phyloP scores from a whole-genome alignment of 2,888 invertebrate species.

The Caenorhabditis plicata region DNA sequence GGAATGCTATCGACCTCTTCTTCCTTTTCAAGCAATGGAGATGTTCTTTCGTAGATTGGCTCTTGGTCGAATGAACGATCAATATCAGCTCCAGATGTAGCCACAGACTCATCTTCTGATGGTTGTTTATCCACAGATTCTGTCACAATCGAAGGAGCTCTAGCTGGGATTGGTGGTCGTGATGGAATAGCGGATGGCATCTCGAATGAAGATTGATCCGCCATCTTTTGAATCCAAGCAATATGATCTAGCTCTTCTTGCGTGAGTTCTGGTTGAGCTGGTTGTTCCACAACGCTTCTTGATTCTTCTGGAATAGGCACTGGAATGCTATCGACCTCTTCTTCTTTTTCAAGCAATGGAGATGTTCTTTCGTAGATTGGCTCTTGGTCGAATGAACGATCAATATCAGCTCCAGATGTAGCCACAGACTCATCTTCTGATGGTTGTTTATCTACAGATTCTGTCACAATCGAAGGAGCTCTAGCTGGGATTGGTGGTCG shows the following conservation, averaged over 20 bases:
- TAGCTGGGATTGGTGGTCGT: no score
- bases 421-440: neutral
- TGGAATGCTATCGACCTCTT: no score
- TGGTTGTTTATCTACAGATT: neutral
- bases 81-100: conserved; percentile 19
- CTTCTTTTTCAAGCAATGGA: conserved; percentile 14
- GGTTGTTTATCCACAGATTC: conserved; percentile 1
- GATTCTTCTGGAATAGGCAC: no score
- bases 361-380: conserved; percentile 10
- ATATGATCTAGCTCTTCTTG: conserved; percentile 53
- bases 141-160: no score
- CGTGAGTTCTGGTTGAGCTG: no score
- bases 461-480: neutral
- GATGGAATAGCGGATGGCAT: no score
- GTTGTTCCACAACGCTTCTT: no score
- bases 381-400: conserved; percentile 6
- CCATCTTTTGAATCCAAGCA: conserved; percentile 17
- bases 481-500: conserved; percentile 8
- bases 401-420: neutral
- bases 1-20: no score
- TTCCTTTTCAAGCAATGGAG: no score
- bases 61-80: conserved; percentile 9
- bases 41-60: neutral
- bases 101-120: conserved; percentile 7
- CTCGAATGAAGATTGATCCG: conserved; percentile 24